Percentiles rank a stretch among this genome's conserved stretches.
Conservation (phyloP, 2,888 invertebrate genomes). For the Sinohyriopsis cumingii region DNA sequence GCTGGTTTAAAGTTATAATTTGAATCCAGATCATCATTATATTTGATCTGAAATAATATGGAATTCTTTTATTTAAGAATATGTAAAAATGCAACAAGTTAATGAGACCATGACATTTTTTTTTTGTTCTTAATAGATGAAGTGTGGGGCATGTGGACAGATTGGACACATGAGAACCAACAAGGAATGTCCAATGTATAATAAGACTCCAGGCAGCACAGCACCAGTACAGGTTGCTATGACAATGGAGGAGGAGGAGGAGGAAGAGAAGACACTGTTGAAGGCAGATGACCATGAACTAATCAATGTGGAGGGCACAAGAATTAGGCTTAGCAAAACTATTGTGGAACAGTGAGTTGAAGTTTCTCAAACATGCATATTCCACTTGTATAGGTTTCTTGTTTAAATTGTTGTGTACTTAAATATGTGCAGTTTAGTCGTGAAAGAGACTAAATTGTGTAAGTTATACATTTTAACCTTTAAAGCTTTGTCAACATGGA, state of each 20-base stretch:
- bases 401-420: no score
- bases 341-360: slow-evolving; percentile 79
- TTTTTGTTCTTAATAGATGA: slow-evolving; percentile 74
- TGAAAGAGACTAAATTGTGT: no score
- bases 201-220: slow-evolving; percentile 74
- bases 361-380: neutral
- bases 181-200: slow-evolving; percentile 96
- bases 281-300: slow-evolving; percentile 66
- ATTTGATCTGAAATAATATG: no score
- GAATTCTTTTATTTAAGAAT: no score
- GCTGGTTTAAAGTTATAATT: no score
- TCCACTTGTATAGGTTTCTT: neutral
- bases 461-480: no score
- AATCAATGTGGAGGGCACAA: slow-evolving; percentile 92
- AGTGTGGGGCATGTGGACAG: slow-evolving; percentile 97
- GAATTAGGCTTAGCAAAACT: slow-evolving; percentile 91
- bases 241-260: slow-evolving; percentile 84
- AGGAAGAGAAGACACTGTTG: slow-evolving; percentile 75
- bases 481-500: no score
- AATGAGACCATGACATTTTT: no score
- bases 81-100: no score
- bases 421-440: no score
- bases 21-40: no score
- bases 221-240: slow-evolving; percentile 65
- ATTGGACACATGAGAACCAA: slow-evolving; percentile 89